Conservation (phyloP, 2,888 invertebrate genomes). For the Reticulitermes lucifugus region DNA sequence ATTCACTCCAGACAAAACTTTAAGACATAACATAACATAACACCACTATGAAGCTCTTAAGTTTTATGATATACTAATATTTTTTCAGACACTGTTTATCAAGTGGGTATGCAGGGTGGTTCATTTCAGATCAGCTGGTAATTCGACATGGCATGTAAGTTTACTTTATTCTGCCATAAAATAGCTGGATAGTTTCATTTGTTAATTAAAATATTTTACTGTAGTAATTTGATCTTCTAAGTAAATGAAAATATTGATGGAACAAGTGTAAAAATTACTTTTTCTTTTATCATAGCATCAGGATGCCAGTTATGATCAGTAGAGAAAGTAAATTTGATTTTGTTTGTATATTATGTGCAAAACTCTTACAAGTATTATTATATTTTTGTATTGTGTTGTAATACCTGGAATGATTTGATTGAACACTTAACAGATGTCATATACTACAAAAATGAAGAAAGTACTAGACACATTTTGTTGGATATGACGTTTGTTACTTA, state of each 20-base stretch:
- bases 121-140: neutral
- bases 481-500: no score
- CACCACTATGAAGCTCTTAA: neutral
- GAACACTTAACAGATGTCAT: no score
- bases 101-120: conserved; percentile 1
- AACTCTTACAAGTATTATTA: neutral
- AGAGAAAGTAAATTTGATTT: neutral
- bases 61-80: neutral
- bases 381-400: no score
- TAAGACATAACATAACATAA: neutral
- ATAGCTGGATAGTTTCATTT: neutral
- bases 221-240: neutral
- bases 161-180: neutral
- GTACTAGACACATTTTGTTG: no score
- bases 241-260: neutral
- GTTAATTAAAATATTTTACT: neutral
- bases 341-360: neutral
- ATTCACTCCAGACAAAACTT: neutral
- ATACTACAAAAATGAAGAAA: no score
- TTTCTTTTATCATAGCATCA: neutral
- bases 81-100: neutral
- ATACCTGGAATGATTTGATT: no score
- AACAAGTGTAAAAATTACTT: neutral
- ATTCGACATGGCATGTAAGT: neutral
- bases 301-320: no score